Evolutionary conservation across 2,113 vertebrate genomes (phyloP).

Genomic region (Apaloderma vittatum): DNA sequence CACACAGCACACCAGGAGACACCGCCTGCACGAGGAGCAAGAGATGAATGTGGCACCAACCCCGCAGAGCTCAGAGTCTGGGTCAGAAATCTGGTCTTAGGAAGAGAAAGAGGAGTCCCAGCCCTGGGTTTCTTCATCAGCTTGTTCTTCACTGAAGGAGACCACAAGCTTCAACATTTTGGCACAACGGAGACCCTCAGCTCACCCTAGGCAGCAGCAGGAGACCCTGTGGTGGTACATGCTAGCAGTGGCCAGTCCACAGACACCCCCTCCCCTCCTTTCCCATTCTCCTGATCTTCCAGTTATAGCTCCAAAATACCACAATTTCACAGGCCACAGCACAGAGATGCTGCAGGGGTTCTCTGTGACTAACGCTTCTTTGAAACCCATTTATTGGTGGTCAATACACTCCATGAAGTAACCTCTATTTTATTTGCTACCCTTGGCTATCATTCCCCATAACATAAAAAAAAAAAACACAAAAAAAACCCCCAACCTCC

Average conservation of each 20-base stretch:
- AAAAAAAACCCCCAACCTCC: neutral
- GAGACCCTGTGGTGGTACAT: rapidly evolving
- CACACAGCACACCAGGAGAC: neutral
- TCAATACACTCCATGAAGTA: neutral
- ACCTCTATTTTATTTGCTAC: neutral
- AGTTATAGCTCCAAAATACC: neutral
- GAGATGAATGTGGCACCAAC: rapidly evolving
- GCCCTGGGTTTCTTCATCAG: neutral
- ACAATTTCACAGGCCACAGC: neutral
- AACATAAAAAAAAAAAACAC: neutral
- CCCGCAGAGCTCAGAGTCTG: neutral
- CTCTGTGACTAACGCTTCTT: neutral
- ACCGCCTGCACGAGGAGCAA: rapidly evolving
- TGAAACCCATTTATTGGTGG: neutral
- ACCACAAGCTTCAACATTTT: neutral
- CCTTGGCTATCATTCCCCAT: neutral
- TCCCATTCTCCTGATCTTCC: neutral
- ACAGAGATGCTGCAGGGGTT: neutral
- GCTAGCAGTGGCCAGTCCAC: neutral
- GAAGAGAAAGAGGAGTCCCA: no score
- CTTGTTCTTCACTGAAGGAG: neutral
- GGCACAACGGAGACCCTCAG: neutral
- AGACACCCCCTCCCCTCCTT: neutral
- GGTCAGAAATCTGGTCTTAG: neutral
- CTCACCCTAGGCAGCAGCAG: neutral